A percentile compares a stretch with the other conserved stretches of the same genome.
Conservation (phyloP, 2,888 invertebrate genomes). For the Buathra laborator region DNA sequence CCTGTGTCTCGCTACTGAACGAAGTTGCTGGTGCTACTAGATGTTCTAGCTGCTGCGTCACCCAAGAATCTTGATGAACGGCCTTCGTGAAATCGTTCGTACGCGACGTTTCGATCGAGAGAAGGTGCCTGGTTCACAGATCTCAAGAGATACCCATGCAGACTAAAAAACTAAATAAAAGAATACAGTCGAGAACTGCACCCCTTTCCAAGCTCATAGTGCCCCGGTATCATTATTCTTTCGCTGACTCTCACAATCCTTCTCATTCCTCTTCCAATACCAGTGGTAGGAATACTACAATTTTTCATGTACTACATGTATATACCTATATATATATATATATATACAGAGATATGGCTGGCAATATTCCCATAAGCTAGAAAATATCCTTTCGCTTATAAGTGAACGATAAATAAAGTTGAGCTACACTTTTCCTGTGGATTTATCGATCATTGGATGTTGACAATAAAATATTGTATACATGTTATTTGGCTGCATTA, state of each 20-base stretch:
- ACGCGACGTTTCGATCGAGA: slow-evolving; percentile 53
- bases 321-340: slow-evolving; percentile 5
- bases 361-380: slow-evolving; percentile 36
- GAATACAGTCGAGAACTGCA: slow-evolving; percentile 3
- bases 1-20: slow-evolving; percentile 54
- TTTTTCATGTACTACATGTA: slow-evolving; percentile 13
- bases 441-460: slow-evolving; percentile 31
- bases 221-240: slow-evolving; percentile 56
- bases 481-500: not conserved
- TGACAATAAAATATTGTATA: not conserved
- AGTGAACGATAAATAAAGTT: slow-evolving; percentile 40
- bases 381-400: slow-evolving; percentile 38
- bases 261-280: slow-evolving; percentile 32
- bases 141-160: slow-evolving; percentile 24
- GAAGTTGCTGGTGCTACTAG: slow-evolving; percentile 40
- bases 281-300: slow-evolving; percentile 3
- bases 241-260: slow-evolving; percentile 39
- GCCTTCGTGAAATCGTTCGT: slow-evolving; percentile 53
- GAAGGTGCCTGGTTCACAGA: slow-evolving; percentile 1
- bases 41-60: slow-evolving; percentile 42
- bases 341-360: not conserved
- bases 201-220: slow-evolving; percentile 28
- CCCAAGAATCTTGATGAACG: slow-evolving; percentile 59
- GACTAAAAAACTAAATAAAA: slow-evolving; percentile 13
- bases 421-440: slow-evolving; percentile 38